These are phyloP conservation scores for Uria lomvia DNA, from an alignment of 2,113 vertebrate genomes.

Conservation along the genomic window DNA sequence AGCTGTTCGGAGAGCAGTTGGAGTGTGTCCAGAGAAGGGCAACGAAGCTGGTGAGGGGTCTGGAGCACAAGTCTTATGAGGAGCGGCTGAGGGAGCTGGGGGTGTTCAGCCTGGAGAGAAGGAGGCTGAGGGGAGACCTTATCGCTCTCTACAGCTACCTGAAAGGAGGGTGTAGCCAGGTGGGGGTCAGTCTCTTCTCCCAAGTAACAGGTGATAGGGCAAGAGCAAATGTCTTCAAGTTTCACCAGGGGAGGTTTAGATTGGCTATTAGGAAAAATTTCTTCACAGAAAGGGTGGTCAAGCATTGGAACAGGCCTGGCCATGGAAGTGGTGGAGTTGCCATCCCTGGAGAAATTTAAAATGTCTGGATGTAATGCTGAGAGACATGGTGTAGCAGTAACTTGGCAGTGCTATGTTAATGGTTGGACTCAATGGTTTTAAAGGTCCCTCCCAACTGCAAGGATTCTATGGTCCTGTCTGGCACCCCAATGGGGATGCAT, in stretches of 20 bases:
- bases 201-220: not conserved
- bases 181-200: not conserved
- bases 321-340: too few relatives aligned
- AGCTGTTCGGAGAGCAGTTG: too few relatives aligned
- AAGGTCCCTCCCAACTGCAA: too few relatives aligned
- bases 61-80: not conserved
- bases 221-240: not conserved
- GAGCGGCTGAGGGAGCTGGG: not conserved
- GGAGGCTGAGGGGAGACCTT: not conserved
- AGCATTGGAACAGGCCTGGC: too few relatives aligned
- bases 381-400: too few relatives aligned
- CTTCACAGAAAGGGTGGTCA: too few relatives aligned
- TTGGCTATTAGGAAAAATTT: not conserved
- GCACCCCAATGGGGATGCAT: rapidly evolving
- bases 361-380: too few relatives aligned
- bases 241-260: not conserved
- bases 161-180: not conserved
- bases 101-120: not conserved
- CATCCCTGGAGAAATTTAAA: too few relatives aligned
- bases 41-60: not conserved
- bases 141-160: not conserved
- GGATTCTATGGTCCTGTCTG: too few relatives aligned
- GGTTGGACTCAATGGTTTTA: too few relatives aligned
- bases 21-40: not conserved
- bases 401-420: too few relatives aligned